These are phyloP conservation scores for Monopis laevigella DNA, from an alignment of 2,888 invertebrate species.

Conservation along the genomic window DNA sequence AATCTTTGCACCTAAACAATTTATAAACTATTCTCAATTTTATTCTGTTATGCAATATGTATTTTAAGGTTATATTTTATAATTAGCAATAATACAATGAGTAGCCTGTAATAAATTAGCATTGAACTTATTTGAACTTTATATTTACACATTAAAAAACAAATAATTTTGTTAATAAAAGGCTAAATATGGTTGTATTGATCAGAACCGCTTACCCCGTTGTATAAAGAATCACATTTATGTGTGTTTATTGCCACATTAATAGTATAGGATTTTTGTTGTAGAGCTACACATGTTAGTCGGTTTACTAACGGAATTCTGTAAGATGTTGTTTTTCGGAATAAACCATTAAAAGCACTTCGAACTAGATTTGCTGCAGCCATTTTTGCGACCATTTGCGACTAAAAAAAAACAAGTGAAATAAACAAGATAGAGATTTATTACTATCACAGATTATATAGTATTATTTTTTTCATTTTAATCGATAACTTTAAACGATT, in stretches of 20 bases:
- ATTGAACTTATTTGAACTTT: no score
- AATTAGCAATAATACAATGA: conserved; percentile 3
- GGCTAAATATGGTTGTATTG: no score
- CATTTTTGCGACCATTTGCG: conserved; percentile 52
- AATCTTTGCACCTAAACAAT: conserved; percentile 33
- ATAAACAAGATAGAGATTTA: conserved; percentile 29
- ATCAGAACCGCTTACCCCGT: conserved; percentile 22
- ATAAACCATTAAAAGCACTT: conserved; percentile 53
- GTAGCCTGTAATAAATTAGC: no score
- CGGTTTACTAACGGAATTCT: conserved; percentile 51
- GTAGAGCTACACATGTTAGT: conserved; percentile 46
- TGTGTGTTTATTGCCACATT: conserved; percentile 27
- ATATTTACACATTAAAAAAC: no score
- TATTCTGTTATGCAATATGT: conserved; percentile 54
- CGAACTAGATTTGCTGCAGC: conserved; percentile 56
- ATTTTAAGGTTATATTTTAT: conserved; percentile 45
- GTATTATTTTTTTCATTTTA: no score
- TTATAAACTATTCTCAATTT: conserved; percentile 15
- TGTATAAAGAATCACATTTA: conserved; percentile 17
- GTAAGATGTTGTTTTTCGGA: conserved; percentile 46
- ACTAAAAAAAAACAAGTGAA: conserved; percentile 25
- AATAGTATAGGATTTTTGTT: conserved; percentile 43
- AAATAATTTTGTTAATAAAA: no score
- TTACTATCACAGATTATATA: no score
- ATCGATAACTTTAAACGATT: no score